Evolutionary conservation across 2,797 vertebrate species (phyloP), one percentile per base, ranked within the genome.

Genomic region (Nyctibius grandis): DNA sequence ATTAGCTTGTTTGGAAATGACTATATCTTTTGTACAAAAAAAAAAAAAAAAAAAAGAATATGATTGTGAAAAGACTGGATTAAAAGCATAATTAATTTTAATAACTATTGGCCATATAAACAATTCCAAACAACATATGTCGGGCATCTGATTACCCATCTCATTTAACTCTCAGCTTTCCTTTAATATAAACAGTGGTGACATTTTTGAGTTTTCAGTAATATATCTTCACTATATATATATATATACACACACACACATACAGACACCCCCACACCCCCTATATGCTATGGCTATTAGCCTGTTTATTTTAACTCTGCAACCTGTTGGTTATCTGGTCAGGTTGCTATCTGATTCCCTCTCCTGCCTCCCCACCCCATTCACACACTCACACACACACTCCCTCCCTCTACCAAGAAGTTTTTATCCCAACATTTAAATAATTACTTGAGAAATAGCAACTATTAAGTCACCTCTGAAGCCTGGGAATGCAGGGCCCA

Each of bases 61-160:
- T 29, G 36, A 96, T 96, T 75, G 65, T 96, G 96, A 97, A 97
- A 96, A 95, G 89, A 95, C 91, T 91, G 78, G 91, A 97, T 97
- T 97, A 97, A 97, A 97, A 96, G 75, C 90, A 96, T 97, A 97
- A 97, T 97, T 97, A 91, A 97, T 97, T 98, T 98, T 97, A 98
- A 97, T 97, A 98, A 97, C 91, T 93, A 98, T 93, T 97, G 96
- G 97, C 95, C 98, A 97, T 84, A 98, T 97, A 97, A 98, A 97
- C 97, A 98, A 97, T 96, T 96, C 93, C 94, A 97, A 98, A 98
- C 97, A 98, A 97, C 98, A 97, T 98, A 98, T 98, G 98, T 95
- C 91, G 59, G 97, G 97, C 97, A 96, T 96, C 96, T 98, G 97
- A 97, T 97, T 97, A 95, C 88, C 91, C 96, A 96, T 97, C 97